Base-by-base conservation (phyloP, 2,888 invertebrate species). In the Cataglyphis rosenhaueri region DNA sequence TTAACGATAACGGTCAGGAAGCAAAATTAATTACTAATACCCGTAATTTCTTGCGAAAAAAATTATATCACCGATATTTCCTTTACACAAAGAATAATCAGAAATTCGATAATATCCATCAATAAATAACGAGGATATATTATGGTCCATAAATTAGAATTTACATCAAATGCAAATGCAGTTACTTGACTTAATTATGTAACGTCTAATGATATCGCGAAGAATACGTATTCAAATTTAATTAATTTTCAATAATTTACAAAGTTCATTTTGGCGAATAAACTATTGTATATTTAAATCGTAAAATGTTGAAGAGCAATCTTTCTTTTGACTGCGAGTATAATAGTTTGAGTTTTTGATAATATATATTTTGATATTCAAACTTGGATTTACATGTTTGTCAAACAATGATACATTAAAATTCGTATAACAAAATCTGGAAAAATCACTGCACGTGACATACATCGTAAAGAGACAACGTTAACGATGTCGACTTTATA, bases 401-500 rank as follows among this genome's bases (percentile, higher is more conserved):
- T 57, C 32, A 32, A 68, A 68, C 29, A 57, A 68, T 41, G 41
- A 29, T 21, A 15, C 41, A 15, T n/a, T 68, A 35, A 76, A 52
- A 57, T 32, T 21, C 15, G 25, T 57, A 44, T 44, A 57, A 57
- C n/a, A 15, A 41, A 68, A n/a, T n/a, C 9, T 6, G 25, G 3
- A 41, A 68, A 68, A 76, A 68, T 41, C 32, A 41, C 10, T 35
- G 10, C 62, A n/a, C 4, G 66, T 52, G 52, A 74, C 41, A 10
- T 64, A n/a, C 25, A 38, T 41, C 57, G 57, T 68, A 68, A 66
- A 76, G 38, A 3, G 38, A 3, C 21, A 62, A 62, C 18, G 35
- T 75, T 68, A 70, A 78, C 57, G 59, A 78, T 35, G 59, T 59
- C 70, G 70, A 32, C 59, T 70, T 78, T 78, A 59, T 70, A 70